Evolutionary conservation across 2,888 invertebrate species (phyloP).

Genomic region (Lasioglossum pauxillum): DNA sequence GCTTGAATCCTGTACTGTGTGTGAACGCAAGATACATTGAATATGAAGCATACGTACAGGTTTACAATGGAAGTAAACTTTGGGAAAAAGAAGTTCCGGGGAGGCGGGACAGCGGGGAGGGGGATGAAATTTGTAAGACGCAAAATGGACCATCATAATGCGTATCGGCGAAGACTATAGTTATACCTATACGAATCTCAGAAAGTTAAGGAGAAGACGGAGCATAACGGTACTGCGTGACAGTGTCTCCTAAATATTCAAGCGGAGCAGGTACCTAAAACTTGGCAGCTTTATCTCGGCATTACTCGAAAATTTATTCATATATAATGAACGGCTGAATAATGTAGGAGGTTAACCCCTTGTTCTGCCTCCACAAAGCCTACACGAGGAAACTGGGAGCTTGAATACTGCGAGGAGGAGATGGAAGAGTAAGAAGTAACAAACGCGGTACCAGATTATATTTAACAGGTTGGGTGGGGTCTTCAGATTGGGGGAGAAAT

Average conservation of each 20-base stretch:
- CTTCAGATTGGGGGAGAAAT: conserved; percentile 74
- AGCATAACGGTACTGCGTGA: conserved; percentile 84
- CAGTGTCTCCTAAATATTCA: conserved; percentile 84
- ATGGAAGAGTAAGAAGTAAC: conserved; percentile 80
- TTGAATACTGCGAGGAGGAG: conserved; percentile 71
- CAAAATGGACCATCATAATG: conserved; percentile 38
- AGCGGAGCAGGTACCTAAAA: conserved; percentile 81
- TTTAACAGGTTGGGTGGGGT: conserved; percentile 78
- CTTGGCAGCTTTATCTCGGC: conserved; percentile 85
- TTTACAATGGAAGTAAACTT: neutral
- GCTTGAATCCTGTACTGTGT: neutral
- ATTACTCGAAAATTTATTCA: conserved; percentile 85
- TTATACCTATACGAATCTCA: conserved; percentile 72
- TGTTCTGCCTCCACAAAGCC: conserved; percentile 82
- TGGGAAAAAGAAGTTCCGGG: no score
- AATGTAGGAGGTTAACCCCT: conserved; percentile 84
- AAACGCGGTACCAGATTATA: conserved; percentile 81
- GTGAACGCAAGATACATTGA: neutral
- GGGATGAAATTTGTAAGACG: neutral
- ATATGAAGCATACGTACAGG: neutral
- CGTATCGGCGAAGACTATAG: conserved; percentile 56
- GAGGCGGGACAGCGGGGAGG: no score
- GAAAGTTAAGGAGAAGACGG: conserved; percentile 80
- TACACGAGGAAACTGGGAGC: conserved; percentile 72
- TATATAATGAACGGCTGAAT: conserved; percentile 84